phyloP scores from a whole-genome alignment of 1,140 invertebrate genomes.

The Aphaenogaster rudis region DNA sequence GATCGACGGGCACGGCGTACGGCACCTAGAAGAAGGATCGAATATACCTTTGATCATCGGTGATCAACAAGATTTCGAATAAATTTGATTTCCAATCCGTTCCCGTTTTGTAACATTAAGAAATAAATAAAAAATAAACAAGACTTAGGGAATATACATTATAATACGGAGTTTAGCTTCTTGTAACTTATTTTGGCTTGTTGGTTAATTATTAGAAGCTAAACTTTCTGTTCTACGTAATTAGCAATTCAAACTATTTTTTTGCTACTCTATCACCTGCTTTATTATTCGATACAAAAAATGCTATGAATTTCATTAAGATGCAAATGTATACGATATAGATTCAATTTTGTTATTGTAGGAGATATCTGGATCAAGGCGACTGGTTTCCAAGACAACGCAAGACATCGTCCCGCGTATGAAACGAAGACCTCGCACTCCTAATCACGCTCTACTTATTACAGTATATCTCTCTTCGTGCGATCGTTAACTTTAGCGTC shows the following conservation, averaged over 20 bases:
- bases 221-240: not conserved
- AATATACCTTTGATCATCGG: not conserved
- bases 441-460: slow-evolving; percentile 36
- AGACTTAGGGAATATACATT: not conserved
- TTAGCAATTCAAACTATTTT: not conserved
- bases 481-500: not conserved
- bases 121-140: not conserved
- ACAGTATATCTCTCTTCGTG: not conserved
- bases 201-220: not conserved
- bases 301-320: not conserved
- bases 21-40: slow-evolving; percentile 73
- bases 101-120: not conserved
- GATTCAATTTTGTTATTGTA: not conserved
- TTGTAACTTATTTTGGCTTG: not conserved
- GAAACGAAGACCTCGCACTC: not conserved
- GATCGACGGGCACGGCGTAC: slow-evolving; percentile 81
- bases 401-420: not conserved
- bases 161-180: not conserved
- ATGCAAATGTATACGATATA: not conserved
- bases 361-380: not conserved
- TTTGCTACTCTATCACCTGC: not conserved
- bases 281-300: not conserved
- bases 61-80: not conserved
- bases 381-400: not conserved
- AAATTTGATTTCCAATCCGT: not conserved